Conservation (phyloP, 2,113 vertebrate species). For the Fregetta grallaria region DNA sequence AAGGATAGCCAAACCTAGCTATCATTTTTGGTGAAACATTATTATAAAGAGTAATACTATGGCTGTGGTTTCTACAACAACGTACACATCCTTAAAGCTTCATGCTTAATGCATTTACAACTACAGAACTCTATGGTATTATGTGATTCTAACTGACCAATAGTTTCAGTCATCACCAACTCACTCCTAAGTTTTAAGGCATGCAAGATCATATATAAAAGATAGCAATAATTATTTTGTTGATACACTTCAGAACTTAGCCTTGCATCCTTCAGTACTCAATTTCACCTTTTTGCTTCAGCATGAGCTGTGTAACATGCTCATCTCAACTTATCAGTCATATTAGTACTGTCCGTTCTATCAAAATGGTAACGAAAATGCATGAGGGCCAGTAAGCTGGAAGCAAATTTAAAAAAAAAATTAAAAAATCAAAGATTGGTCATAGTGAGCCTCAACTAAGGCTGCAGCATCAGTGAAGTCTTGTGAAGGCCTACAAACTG, state of each 20-base stretch:
- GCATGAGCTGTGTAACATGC: neutral
- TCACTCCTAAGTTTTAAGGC: neutral
- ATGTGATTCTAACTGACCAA: constrained; percentile 25
- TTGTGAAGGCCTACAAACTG: neutral
- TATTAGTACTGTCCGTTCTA: neutral
- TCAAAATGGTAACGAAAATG: neutral
- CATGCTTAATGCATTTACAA: neutral
- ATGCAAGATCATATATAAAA: neutral
- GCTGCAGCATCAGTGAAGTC: neutral
- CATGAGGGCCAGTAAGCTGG: neutral
- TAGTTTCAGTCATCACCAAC: neutral
- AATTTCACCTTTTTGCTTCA: neutral
- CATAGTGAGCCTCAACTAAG: neutral
- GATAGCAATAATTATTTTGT: neutral
- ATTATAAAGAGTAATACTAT: neutral
- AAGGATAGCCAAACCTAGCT: neutral
- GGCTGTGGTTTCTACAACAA: constrained; percentile 9
- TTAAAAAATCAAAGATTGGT: neutral
- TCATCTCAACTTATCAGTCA: neutral
- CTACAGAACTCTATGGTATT: neutral
- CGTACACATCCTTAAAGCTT: constrained; percentile 7
- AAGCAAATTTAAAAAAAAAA: neutral
- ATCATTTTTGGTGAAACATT: constrained; percentile 7
- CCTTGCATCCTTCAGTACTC: neutral
- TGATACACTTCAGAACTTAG: neutral